A percentile compares a stretch with the other conserved stretches of the same genome.
phyloP scores from a whole-genome alignment of 2,797 vertebrate genomes.

The Halcyon smyrnensis region DNA sequence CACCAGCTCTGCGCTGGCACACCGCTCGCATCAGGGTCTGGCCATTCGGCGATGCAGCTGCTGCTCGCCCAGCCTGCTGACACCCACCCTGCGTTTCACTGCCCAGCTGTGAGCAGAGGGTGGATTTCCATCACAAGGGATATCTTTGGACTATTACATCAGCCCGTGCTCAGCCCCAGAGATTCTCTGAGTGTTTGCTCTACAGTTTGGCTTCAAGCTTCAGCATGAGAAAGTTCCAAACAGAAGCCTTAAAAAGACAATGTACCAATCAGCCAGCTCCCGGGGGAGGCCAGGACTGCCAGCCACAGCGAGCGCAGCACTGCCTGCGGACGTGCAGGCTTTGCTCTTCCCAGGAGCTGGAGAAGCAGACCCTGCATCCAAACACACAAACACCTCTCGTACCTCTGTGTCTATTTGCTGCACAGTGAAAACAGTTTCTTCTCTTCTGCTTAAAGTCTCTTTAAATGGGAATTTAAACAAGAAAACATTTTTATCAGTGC shows the following conservation, averaged over 20 bases:
- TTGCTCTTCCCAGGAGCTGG: not conserved
- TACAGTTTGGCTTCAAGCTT: constrained; percentile 30
- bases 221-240: constrained; percentile 67
- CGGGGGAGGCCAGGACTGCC: not conserved
- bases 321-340: not conserved
- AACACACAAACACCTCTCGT: not conserved
- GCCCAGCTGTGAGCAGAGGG: not conserved
- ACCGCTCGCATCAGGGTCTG: not conserved
- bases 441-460: not conserved
- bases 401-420: not conserved
- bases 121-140: constrained; percentile 19
- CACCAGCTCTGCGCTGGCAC: accelerated
- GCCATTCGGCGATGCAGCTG: not conserved
- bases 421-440: not conserved
- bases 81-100: not conserved
- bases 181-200: constrained; percentile 36
- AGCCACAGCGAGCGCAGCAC: not conserved
- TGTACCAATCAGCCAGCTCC: constrained; percentile 17
- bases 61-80: not conserved
- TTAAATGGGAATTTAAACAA: not conserved
- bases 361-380: not conserved
- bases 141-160: constrained; percentile 78
- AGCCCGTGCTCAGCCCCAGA: constrained; percentile 36
- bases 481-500: not conserved
- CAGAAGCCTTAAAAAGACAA: constrained; percentile 71